Conservation (phyloP, 2,797 vertebrate genomes). For the Molossus alvarezi region DNA sequence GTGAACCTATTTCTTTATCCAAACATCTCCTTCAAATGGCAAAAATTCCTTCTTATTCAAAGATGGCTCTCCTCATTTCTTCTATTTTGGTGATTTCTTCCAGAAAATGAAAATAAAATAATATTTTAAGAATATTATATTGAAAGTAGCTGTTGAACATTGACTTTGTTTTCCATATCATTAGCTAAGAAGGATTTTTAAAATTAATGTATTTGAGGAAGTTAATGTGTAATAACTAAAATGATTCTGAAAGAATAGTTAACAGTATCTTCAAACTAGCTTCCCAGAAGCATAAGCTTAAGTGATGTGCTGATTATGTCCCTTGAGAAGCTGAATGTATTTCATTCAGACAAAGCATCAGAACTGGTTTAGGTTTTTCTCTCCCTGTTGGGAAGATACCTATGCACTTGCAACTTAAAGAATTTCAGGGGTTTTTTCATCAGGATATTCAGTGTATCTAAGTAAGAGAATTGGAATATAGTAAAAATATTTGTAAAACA, state of each 20-base stretch:
- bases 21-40: background rate
- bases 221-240: slow-evolving; percentile 52
- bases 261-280: background rate
- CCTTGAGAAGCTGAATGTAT: background rate
- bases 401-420: background rate
- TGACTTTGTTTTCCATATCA: slow-evolving; percentile 22
- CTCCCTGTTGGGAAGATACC: background rate
- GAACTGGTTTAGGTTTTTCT: background rate
- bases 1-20: background rate
- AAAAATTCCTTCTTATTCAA: slow-evolving; percentile 10
- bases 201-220: slow-evolving; percentile 48
- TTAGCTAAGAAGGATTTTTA: slow-evolving; percentile 16
- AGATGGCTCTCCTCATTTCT: slow-evolving; percentile 47
- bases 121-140: slow-evolving; percentile 29
- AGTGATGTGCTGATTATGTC: background rate
- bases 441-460: background rate
- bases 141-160: slow-evolving; percentile 57
- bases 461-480: slow-evolving; percentile 27
- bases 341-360: background rate
- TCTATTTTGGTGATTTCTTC: background rate
- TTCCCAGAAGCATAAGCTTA: background rate
- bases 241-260: slow-evolving; percentile 46
- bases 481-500: slow-evolving; percentile 17
- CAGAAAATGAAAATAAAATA: slow-evolving; percentile 66
- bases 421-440: background rate